Evolutionary conservation across 2,888 invertebrate species (phyloP), one percentile per base, ranked within the genome.

Genomic region (Diloba caeruleocephala): DNA sequence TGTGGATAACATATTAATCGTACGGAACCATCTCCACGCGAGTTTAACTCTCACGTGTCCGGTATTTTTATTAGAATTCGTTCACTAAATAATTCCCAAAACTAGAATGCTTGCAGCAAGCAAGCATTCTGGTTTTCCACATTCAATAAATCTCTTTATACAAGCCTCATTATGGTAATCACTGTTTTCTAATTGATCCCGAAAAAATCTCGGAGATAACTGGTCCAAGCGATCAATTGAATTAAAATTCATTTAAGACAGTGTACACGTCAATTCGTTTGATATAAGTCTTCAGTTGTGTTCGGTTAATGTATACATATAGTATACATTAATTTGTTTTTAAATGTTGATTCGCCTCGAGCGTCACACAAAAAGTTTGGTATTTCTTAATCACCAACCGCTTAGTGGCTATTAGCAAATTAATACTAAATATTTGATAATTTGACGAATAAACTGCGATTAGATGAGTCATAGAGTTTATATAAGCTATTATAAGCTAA

Each of bases 151-250:
- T 26, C 12, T 13, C 6, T 43, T 26, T 17, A 43, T 49, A 51
- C 32, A 12, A 21, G 5, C 13, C 34, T n/a, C 4, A n/a, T 31
- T 44, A 14, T n/a, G 23, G 43, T 37, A 39, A 60, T 37, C 41
- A 25, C 23, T 14, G 25, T 70, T 37, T 42, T 57, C 43, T 65
- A 57, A 62, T 68, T 66, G 50, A 84, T 79, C 78, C 76, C 76
- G 64, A 81, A 84, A 82, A 79, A 84, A 87, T 84, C 77, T 65
- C 65, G 43, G 52, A 33, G 46, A 41, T 64, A 74, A 74, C 55
- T 61, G 64, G 59, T 59, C 54, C 62, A 60, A 55, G 64, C 56
- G 55, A 57, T 61, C 39, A 56, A 67, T 59, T 56, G 71, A 76
- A 78, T 78, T 75, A 70, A 65, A 68, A 64, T 69, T 58, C 64